A percentile compares a stretch with the other conserved stretches of the same genome.
Evolutionary conservation across 2,888 invertebrate species (phyloP).

Genomic region (Ectemnius continuus): DNA sequence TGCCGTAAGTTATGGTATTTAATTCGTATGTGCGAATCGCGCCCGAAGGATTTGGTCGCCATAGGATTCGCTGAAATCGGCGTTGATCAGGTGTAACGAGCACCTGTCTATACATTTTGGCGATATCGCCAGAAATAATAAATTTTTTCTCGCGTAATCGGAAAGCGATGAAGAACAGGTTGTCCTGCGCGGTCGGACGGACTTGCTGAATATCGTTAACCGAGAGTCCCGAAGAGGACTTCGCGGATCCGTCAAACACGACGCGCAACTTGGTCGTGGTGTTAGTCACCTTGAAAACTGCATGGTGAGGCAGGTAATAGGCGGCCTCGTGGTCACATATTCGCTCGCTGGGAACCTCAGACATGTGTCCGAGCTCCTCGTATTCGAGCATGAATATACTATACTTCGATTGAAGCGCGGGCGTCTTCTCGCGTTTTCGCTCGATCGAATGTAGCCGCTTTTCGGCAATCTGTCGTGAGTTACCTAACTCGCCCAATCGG

Average conservation of each 20-base stretch:
- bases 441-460: slow-evolving; percentile 15
- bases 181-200: background rate
- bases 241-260: too few species aligned
- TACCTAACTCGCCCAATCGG: background rate
- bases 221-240: background rate
- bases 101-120: slow-evolving; percentile 15
- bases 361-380: slow-evolving; percentile 24
- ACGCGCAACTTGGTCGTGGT: too few species aligned
- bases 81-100: background rate
- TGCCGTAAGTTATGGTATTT: slow-evolving; percentile 2
- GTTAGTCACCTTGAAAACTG: background rate
- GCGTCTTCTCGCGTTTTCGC: background rate
- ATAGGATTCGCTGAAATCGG: background rate
- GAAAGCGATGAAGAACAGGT: background rate
- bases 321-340: too few species aligned
- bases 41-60: background rate
- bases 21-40: background rate
- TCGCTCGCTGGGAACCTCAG: too few species aligned
- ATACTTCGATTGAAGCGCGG: slow-evolving; percentile 14
- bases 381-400: slow-evolving; percentile 23
- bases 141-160: background rate
- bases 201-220: background rate
- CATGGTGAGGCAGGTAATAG: slow-evolving; percentile 11
- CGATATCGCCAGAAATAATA: background rate
- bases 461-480: slow-evolving; percentile 6